Percentiles rank a stretch among this genome's conserved stretches.
These are phyloP conservation scores for Drosophila tsacasi DNA, from an alignment of 1,140 invertebrate genomes.

Conservation along the genomic window DNA sequence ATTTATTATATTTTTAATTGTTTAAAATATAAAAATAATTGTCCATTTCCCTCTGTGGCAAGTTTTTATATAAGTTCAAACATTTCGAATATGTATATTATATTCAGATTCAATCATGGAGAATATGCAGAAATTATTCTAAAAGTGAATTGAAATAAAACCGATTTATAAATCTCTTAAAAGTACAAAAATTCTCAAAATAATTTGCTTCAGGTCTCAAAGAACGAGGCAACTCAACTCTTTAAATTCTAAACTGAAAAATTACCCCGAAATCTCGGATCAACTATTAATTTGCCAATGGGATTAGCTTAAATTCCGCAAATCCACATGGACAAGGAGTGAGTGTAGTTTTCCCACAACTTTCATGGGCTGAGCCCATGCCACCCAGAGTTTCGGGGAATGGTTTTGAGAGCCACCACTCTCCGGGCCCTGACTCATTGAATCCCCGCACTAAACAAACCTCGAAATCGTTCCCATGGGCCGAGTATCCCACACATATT, in stretches of 20 bases:
- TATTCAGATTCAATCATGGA: not conserved
- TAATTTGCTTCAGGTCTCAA: not conserved
- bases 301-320: not conserved
- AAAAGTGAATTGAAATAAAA: not conserved
- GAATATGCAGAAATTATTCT: not conserved
- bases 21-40: too few relatives aligned
- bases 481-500: slow-evolving; percentile 41
- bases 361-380: not conserved
- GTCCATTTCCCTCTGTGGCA: too few relatives aligned
- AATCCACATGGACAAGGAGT: not conserved
- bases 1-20: too few relatives aligned
- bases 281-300: not conserved
- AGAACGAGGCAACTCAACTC: not conserved
- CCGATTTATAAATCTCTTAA: not conserved
- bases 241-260: not conserved
- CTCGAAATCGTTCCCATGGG: slow-evolving; percentile 63
- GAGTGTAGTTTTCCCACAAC: slow-evolving; percentile 15
- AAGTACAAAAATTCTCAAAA: too few relatives aligned
- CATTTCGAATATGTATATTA: not conserved
- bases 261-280: not conserved
- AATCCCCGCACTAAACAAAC: slow-evolving; percentile 52
- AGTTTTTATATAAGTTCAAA: not conserved
- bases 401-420: slow-evolving; percentile 4
- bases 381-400: slow-evolving; percentile 21
- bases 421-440: slow-evolving; percentile 8